Percentiles rank a stretch among this genome's conserved stretches.
phyloP scores from a whole-genome alignment of 2,797 vertebrate genomes.

The Syngnathus acus region DNA sequence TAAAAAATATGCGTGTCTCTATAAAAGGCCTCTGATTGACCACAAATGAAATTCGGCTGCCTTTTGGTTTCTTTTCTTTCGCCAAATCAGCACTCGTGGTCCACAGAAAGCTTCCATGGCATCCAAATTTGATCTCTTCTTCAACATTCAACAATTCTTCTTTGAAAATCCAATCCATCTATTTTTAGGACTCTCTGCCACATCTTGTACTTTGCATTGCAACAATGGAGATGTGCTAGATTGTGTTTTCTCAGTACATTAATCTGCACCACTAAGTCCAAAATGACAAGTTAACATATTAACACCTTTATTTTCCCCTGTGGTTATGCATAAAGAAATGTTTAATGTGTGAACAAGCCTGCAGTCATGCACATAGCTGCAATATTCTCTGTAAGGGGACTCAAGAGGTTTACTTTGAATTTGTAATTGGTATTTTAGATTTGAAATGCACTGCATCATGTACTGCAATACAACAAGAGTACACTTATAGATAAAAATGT shows the following conservation, averaged over 20 bases:
- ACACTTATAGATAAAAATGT: neutral
- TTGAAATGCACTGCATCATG: neutral
- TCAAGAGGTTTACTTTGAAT: too few relatives aligned
- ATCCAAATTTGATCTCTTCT: neutral
- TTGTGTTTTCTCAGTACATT: neutral
- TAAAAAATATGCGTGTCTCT: too few relatives aligned
- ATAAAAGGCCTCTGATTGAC: too few relatives aligned
- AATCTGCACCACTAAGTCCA: neutral
- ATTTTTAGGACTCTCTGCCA: neutral
- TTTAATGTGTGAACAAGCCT: slow-evolving; percentile 9
- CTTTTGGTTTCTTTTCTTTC: too few relatives aligned
- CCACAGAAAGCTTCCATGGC: too few relatives aligned
- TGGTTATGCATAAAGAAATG: slow-evolving; percentile 10
- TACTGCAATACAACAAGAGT: neutral
- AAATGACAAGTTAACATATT: slow-evolving; percentile 5
- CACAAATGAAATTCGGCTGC: too few relatives aligned
- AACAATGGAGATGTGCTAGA: neutral
- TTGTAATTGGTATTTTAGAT: neutral
- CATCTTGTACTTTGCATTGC: neutral
- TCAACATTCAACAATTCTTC: neutral
- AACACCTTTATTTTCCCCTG: slow-evolving; percentile 4
- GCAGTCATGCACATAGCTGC: neutral
- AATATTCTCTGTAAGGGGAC: neutral
- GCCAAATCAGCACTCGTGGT: too few relatives aligned
- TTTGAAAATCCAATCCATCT: neutral